Evolutionary conservation across 2,888 invertebrate species (phyloP).

Genomic region (Portevinia maculata): DNA sequence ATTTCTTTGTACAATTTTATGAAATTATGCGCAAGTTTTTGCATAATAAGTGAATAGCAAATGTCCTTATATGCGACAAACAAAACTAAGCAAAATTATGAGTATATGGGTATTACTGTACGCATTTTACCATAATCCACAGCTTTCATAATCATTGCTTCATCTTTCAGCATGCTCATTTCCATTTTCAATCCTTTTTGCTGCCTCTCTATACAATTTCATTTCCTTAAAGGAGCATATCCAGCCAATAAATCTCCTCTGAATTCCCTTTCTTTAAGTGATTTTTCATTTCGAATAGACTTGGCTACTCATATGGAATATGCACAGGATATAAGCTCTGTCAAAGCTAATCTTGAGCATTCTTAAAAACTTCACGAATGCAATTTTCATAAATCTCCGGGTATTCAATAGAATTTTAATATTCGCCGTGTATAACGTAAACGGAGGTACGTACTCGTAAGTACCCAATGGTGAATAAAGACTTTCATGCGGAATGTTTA

Average conservation of each 20-base stretch:
- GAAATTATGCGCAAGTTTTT: not conserved
- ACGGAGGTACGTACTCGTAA: not conserved
- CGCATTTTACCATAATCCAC: not conserved
- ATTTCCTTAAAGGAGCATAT: conserved; percentile 55
- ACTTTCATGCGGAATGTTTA: conserved; percentile 2
- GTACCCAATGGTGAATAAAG: not conserved
- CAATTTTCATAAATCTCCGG: conserved; percentile 65
- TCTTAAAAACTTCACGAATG: conserved; percentile 48
- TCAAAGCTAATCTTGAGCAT: conserved; percentile 48
- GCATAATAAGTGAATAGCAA: too few species aligned
- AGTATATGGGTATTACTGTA: too few species aligned
- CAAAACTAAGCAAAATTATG: too few species aligned
- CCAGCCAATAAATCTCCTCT: conserved; percentile 55
- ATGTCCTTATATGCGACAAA: conserved; percentile 5
- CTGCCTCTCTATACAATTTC: conserved; percentile 44
- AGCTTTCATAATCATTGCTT: conserved; percentile 24
- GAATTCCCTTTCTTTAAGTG: conserved; percentile 27
- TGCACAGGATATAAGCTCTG: conserved; percentile 39
- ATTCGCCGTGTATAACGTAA: not conserved
- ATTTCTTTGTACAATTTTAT: too few species aligned
- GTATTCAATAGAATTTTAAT: conserved; percentile 24
- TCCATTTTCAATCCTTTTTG: conserved; percentile 51
- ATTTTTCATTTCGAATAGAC: conserved; percentile 7
- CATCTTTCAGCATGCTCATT: conserved; percentile 37
- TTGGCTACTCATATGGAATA: conserved; percentile 37